Evolutionary conservation across 2,888 invertebrate species (phyloP).

Genomic region (Plebejus melissa): DNA sequence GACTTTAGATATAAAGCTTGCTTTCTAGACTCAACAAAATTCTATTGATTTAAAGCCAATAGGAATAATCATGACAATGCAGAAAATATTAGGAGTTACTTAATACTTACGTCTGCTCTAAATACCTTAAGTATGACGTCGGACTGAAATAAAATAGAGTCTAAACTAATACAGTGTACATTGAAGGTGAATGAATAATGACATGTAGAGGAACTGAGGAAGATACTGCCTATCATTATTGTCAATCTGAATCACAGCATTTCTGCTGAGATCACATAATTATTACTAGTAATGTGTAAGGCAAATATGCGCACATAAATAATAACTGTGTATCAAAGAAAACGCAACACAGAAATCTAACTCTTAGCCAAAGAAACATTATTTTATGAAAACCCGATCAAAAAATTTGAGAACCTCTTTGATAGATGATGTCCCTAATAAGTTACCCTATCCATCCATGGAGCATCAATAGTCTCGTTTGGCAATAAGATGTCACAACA

Average conservation of each 20-base stretch:
- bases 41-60: too few species aligned
- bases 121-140: too few species aligned
- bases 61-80: too few species aligned
- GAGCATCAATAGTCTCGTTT: not conserved
- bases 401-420: too few species aligned
- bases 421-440: not conserved
- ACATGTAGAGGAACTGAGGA: not conserved
- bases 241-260: not conserved
- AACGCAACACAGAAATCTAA: not conserved
- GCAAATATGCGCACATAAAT: not conserved
- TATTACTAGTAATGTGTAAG: not conserved
- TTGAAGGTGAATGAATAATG: not conserved
- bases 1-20: too few species aligned
- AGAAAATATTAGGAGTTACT: too few species aligned
- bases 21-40: too few species aligned
- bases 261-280: conserved; percentile 15
- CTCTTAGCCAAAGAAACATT: too few species aligned
- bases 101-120: too few species aligned
- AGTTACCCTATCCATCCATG: too few species aligned
- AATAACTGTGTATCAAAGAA: not conserved
- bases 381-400: too few species aligned
- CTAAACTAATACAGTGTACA: not conserved
- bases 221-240: conserved; percentile 3
- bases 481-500: not conserved
- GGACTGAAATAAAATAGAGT: too few species aligned